These are phyloP conservation scores for Paramuricea clavata DNA, from an alignment of 92 coral and sea anemone species.

Conservation along the genomic window DNA sequence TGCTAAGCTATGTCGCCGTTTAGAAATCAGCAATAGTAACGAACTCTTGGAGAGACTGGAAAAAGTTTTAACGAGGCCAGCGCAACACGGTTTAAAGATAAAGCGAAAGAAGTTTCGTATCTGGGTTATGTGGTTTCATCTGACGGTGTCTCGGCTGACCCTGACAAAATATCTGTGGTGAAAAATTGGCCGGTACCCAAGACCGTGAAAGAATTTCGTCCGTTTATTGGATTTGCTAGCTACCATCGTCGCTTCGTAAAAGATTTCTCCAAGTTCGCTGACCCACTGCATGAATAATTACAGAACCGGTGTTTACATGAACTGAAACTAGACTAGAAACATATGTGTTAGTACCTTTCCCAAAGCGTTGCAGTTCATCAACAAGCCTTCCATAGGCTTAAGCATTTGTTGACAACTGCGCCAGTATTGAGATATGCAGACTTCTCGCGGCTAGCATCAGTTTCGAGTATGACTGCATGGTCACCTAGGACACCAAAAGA, in stretches of 20 bases:
- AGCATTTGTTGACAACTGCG: slow-evolving; percentile 20
- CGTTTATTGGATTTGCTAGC: slow-evolving; percentile 32
- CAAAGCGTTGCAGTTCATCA: slow-evolving; percentile 44
- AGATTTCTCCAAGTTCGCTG: slow-evolving; percentile 33
- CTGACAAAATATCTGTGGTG: slow-evolving; percentile 33
- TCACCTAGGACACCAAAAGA: no score
- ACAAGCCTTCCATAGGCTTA: slow-evolving; percentile 21
- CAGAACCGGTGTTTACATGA: slow-evolving; percentile 37
- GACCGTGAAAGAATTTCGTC: slow-evolving; percentile 31
- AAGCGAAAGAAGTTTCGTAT: slow-evolving; percentile 40
- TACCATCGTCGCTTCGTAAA: slow-evolving; percentile 32
- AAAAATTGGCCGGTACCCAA: slow-evolving; percentile 18
- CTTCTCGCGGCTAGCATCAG: slow-evolving; percentile 13
- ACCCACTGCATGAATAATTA: slow-evolving; percentile 32
- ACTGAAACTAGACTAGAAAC: slow-evolving; percentile 47
- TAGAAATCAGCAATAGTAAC: no score
- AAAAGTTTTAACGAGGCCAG: slow-evolving; percentile 22
- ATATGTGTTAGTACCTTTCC: slow-evolving; percentile 35
- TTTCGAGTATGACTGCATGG: no score
- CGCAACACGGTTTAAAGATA: slow-evolving; percentile 36
- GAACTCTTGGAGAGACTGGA: slow-evolving; percentile 48
- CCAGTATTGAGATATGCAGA: slow-evolving; percentile 30
- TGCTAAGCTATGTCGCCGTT: no score
- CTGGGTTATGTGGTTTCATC: slow-evolving; percentile 35
- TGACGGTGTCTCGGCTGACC: slow-evolving; percentile 37